Evolutionary conservation across 2,888 invertebrate genomes (phyloP).

Genomic region (Mythimna albipuncta): DNA sequence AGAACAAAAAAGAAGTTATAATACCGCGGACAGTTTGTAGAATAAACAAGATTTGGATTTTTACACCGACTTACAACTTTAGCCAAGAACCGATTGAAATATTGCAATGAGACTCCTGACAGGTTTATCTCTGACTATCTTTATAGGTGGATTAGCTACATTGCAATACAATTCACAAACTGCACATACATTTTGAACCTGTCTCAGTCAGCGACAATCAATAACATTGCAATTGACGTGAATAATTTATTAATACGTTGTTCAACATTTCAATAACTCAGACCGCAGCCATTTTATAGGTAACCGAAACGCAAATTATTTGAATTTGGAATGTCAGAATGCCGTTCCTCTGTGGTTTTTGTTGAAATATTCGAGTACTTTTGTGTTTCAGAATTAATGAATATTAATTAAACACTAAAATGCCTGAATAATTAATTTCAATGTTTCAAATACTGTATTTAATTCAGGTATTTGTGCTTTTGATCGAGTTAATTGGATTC

Average conservation of each 20-base stretch:
- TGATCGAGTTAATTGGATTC: constrained; percentile 6
- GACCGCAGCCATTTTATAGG: constrained; percentile 13
- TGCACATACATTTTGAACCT: constrained; percentile 8
- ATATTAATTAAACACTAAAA: constrained; percentile 19
- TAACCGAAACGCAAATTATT: constrained; percentile 28
- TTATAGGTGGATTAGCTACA: background rate
- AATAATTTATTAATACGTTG: constrained; percentile 22
- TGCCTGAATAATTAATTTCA: background rate
- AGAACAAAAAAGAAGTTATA: background rate
- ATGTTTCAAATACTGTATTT: constrained; percentile 5
- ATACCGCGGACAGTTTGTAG: background rate
- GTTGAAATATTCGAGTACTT: constrained; percentile 22
- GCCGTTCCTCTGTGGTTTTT: constrained; percentile 22
- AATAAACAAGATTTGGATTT: background rate
- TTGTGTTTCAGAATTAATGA: constrained; percentile 19
- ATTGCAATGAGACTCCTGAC: background rate
- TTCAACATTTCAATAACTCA: constrained; percentile 20
- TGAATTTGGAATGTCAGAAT: constrained; percentile 39
- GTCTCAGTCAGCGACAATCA: constrained; percentile 16
- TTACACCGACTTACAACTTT: background rate
- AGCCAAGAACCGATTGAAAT: background rate
- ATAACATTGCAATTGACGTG: constrained; percentile 23
- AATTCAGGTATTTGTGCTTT: constrained; percentile 10
- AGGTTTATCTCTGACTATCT: background rate
- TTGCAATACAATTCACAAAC: constrained; percentile 14